phyloP scores from a whole-genome alignment of 2,797 vertebrate species.

The Coregonus ussuriensis region DNA sequence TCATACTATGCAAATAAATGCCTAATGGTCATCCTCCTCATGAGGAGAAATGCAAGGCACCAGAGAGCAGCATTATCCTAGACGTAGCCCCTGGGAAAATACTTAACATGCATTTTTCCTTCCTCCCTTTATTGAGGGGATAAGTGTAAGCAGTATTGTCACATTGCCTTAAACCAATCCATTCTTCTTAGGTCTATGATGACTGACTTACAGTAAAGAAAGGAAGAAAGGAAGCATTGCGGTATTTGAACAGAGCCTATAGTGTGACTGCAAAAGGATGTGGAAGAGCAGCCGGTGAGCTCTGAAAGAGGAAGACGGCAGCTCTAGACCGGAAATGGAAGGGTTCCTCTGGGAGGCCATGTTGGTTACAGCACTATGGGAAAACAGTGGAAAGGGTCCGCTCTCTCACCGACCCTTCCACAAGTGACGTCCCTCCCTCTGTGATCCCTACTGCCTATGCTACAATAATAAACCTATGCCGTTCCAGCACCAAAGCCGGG shows the following conservation, averaged over 20 bases:
- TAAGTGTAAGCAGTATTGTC: background rate
- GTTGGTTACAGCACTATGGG: constrained; percentile 60
- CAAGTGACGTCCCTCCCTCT: constrained; percentile 29
- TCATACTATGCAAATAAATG: no score
- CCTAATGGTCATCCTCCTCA: no score
- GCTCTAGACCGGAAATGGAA: constrained; percentile 65
- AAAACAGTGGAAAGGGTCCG: constrained; percentile 52
- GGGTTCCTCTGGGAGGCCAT: constrained; percentile 60
- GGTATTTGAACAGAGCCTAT: background rate
- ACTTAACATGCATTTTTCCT: no score
- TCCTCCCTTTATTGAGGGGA: background rate
- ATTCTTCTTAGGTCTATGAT: background rate
- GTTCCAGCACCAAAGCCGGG: background rate
- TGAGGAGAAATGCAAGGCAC: no score
- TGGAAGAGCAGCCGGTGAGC: constrained; percentile 46
- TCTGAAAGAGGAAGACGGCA: constrained; percentile 61
- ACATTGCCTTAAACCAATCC: background rate
- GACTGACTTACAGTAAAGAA: background rate
- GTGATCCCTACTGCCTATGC: background rate
- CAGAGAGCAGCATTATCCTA: no score
- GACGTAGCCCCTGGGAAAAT: no score
- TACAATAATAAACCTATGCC: background rate
- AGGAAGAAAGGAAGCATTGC: background rate
- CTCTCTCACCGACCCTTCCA: constrained; percentile 1
- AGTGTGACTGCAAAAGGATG: constrained; percentile 37